Percentiles rank a stretch among this genome's conserved stretches.
These are phyloP conservation scores for Anguilla pacifica DNA, from an alignment of 2,797 vertebrate genomes.

Conservation along the genomic window DNA sequence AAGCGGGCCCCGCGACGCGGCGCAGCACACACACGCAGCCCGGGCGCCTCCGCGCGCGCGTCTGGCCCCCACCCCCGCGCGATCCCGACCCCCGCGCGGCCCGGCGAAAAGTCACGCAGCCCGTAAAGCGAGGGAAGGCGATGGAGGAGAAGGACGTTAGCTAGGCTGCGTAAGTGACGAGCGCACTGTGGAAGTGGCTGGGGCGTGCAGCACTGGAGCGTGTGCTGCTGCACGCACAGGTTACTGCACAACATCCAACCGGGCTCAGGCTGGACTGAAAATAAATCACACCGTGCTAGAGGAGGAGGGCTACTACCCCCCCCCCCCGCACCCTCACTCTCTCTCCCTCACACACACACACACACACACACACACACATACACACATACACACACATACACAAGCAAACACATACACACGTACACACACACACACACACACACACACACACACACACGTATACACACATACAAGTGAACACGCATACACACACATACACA, in stretches of 20 bases:
- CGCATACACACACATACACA: not conserved
- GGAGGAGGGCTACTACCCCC: not conserved
- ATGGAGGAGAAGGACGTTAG: not conserved
- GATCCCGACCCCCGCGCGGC: too few species aligned
- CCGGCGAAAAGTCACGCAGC: too few species aligned
- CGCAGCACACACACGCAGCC: not conserved
- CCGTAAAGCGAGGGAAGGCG: too few species aligned
- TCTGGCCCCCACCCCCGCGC: not conserved
- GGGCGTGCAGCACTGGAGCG: not conserved
- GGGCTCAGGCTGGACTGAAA: not conserved
- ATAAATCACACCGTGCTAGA: slow-evolving; percentile 1
- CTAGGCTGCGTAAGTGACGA: not conserved
- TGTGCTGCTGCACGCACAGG: not conserved
- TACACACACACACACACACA: not conserved
- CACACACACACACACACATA: not conserved
- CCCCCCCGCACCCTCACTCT: not conserved
- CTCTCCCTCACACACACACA: too few species aligned
- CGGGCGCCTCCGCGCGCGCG: not conserved
- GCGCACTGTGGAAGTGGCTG: not conserved
- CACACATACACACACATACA: not conserved
- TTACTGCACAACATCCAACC: not conserved
- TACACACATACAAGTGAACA: not conserved
- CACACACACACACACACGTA: not conserved
- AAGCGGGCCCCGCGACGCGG: not conserved
- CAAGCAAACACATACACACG: not conserved